Base-by-base conservation (phyloP, 1,140 invertebrate genomes). In the Zaprionus tsacasi region DNA sequence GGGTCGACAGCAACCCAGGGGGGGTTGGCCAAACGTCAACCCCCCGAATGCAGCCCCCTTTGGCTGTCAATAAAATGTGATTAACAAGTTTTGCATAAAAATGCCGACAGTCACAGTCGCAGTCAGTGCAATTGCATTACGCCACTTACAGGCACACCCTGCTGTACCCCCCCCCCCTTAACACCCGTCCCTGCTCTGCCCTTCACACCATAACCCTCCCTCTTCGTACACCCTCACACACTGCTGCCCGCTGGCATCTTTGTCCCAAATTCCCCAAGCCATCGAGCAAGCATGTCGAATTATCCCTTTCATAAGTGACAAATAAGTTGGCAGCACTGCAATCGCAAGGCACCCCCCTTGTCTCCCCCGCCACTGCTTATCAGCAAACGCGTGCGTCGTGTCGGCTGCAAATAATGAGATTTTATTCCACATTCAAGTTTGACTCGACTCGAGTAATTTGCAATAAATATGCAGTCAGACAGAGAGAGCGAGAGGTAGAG, bases 271-370 rank as follows among this genome's bases (percentile, higher is more conserved):
- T 75, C 72, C 72, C 72, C 43, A 36, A 70, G 67, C 21, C 70
- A 64, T 50, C n/a, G 7, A 15, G 40, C 13, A 78, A 83, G 85
- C 83, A 81, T 88, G 68, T 67, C 83, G 76, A 88, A 89, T 89
- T 89, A 88, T 89, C 83, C 81, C 80, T 88, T 89, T 88, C 85
- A 88, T 88, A 88, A 88, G 80, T 83, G 80, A 88, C 83, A 87
- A 88, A 82, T 87, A 83, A 77, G 74, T 66, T 45, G 63, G 75
- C 15, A 48, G n/a, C 3, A 35, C 57, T 69, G 71, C 70, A 59
- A 59, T 70, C 36, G 59, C 17, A 30, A 54, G 40, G 40, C 61
- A 71, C 54, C 8, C 10, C 12, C 4, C n/a, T n/a, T n/a, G n/a
- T n/a, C n/a, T n/a, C 30, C 30, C 6, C 57, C 30, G 12, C 2